These are phyloP conservation scores for Oreochromis aureus DNA, from an alignment of 2,113 vertebrate species.

Conservation along the genomic window DNA sequence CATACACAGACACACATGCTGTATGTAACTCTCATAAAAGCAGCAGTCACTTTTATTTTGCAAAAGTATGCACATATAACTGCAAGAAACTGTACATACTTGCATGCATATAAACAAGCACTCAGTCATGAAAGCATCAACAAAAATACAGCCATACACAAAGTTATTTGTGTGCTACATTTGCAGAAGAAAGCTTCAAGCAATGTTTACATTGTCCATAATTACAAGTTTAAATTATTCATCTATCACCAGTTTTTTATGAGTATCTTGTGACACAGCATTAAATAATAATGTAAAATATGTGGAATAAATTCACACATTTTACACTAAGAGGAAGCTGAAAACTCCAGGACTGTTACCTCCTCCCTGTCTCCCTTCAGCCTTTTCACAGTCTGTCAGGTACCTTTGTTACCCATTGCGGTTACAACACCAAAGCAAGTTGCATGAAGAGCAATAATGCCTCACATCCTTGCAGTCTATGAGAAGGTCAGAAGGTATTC, in stretches of 20 bases:
- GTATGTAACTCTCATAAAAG: neutral
- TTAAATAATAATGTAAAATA: neutral
- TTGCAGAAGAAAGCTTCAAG: neutral
- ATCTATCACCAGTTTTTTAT: neutral
- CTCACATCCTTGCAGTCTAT: slow-evolving; percentile 40
- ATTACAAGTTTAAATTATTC: neutral
- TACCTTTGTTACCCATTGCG: slow-evolving; percentile 27
- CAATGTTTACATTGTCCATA: neutral
- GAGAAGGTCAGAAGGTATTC: slow-evolving; percentile 59
- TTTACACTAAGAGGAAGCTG: neutral
- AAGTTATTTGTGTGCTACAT: neutral
- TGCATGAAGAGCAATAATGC: slow-evolving; percentile 57
- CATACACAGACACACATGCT: slow-evolving; percentile 22
- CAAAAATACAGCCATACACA: neutral
- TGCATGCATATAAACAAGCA: neutral
- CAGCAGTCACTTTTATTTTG: neutral
- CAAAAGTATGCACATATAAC: neutral
- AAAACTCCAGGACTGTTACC: neutral
- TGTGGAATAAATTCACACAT: neutral
- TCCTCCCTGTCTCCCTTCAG: neutral
- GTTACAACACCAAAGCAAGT: slow-evolving; percentile 44
- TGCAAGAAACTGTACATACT: neutral
- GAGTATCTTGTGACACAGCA: neutral
- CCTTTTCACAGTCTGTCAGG: neutral
- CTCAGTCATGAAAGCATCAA: neutral